These are phyloP conservation scores for Chloroceryle amazona DNA, from an alignment of 2,797 vertebrate genomes.

Conservation along the genomic window DNA sequence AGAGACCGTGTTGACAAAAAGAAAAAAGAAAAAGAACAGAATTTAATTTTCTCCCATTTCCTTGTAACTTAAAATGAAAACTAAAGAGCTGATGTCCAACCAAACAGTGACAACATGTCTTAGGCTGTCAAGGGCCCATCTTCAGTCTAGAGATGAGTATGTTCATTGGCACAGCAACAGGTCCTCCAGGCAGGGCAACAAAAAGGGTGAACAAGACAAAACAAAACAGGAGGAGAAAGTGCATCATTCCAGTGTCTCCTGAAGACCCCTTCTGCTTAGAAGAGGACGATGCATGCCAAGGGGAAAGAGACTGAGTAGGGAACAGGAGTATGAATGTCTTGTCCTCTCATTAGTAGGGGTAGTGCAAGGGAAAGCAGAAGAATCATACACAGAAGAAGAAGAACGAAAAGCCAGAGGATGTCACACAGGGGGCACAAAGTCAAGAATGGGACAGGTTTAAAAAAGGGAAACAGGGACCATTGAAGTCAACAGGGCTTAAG, in stretches of 20 bases:
- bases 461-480: neutral
- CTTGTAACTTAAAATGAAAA: neutral
- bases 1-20: neutral
- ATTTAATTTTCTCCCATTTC: neutral
- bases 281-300: neutral
- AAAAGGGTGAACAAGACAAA: neutral
- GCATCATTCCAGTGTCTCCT: neutral
- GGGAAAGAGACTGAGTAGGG: neutral
- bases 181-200: neutral
- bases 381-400: neutral
- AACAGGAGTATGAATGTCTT: neutral
- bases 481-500: neutral
- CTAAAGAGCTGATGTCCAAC: neutral
- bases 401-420: neutral
- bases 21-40: too few species aligned
- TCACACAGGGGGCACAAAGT: neutral
- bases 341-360: accelerated
- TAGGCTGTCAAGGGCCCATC: neutral
- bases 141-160: neutral
- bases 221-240: neutral
- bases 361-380: neutral
- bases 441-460: neutral
- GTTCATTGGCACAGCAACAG: neutral
- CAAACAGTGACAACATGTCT: neutral
- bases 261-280: neutral